Evolutionary conservation across 2,797 vertebrate species (phyloP).

Genomic region (Acridotheres tristis): DNA sequence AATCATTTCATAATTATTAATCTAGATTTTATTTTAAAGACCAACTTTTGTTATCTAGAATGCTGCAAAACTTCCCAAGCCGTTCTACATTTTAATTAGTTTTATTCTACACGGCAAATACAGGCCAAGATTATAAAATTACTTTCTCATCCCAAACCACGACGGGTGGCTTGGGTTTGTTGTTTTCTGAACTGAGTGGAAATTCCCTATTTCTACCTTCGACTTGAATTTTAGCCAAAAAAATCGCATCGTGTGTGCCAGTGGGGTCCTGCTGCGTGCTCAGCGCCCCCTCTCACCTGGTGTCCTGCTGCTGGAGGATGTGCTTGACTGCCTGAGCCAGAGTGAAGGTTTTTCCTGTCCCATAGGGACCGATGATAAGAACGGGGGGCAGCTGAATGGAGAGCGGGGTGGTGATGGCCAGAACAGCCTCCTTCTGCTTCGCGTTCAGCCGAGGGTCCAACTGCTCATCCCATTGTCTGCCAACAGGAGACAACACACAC

Average conservation of each 20-base stretch:
- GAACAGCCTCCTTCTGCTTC: constrained; percentile 98
- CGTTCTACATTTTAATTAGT: background rate
- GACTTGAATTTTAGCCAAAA: background rate
- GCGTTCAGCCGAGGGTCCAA: constrained; percentile 97
- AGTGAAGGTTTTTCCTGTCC: constrained; percentile 99
- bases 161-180: background rate
- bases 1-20: constrained; percentile 16
- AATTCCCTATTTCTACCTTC: background rate
- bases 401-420: constrained; percentile 96
- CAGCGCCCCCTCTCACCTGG: constrained; percentile 81
- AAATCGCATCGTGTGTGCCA: background rate
- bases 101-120: constrained; percentile 9
- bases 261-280: background rate
- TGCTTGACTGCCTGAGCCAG: constrained; percentile 98
- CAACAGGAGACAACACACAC: background rate
- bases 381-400: constrained; percentile 91
- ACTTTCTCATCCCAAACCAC: background rate
- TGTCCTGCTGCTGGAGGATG: constrained; percentile 93
- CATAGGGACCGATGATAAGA: constrained; percentile 97
- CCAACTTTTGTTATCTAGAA: background rate
- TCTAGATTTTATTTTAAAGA: background rate
- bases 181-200: constrained; percentile 14
- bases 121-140: background rate
- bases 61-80: background rate
- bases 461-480: constrained; percentile 98